Evolutionary conservation across 1,140 invertebrate genomes (phyloP), one percentile per base, ranked within the genome.

Genomic region (Drosophila burlai): DNA sequence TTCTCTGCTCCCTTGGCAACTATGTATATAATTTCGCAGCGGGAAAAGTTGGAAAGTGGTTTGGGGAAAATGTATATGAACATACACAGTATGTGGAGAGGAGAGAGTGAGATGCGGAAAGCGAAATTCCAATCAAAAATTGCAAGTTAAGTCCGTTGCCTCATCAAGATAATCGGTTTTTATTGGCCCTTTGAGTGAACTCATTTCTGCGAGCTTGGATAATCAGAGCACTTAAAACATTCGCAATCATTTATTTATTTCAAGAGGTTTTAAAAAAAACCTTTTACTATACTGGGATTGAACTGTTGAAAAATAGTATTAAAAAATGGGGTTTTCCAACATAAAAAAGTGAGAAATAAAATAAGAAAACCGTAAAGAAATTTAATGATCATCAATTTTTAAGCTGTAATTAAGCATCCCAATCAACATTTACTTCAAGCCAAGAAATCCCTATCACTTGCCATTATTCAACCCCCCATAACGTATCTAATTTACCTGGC

Each of bases 101-200:
- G 3, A 15, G 36, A 3, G 11, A 31, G 10, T 3, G 24, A 24
- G 24, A 16, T 26, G 49, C 18, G 49, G 16, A 11, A 31, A 18
- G n/a, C 16, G 26, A 31, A 52, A 15, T 66, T 71, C 40, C 40
- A 54, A 71, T 67, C 62, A 54, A 69, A 43, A 43, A 55, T 71
- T 43, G 46, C 24, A 40, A 40, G 54, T 57, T 55, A 64, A 55
- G 36, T 18, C 38, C 24, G 38, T 10, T 45, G 38, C 11, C 57
- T 59, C 57, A 59, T 59, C 57, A 59, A 45, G 61, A 68, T 68
- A 68, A 68, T 68, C 47, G 40, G 9, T 24, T 38, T 55, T 67
- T 54, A 69, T 67, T 40, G 38, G 62, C 26, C 13, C 31, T 13
- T 13, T 16, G 4, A 42, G 36, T 16, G 16, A 31, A 31, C 24